Evolutionary conservation across 2,797 vertebrate species (phyloP).

Genomic region (Myotis myotis): DNA sequence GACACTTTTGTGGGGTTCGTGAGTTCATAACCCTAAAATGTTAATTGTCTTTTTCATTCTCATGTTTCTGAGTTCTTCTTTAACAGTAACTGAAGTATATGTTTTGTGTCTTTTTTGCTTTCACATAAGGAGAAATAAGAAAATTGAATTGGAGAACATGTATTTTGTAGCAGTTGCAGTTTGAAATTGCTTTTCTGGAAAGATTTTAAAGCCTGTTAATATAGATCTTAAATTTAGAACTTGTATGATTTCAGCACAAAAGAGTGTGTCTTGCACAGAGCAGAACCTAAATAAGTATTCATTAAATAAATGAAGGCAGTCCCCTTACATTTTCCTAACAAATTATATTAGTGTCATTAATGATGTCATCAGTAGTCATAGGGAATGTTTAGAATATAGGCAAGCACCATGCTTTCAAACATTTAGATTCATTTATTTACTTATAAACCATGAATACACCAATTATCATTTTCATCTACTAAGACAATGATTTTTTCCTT

Average conservation of each 20-base stretch:
- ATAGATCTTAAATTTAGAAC: background rate
- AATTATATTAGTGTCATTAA: slow-evolving; percentile 5
- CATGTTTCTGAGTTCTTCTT: background rate
- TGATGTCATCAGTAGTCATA: background rate
- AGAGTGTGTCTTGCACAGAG: background rate
- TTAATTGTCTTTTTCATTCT: background rate
- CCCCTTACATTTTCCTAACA: background rate
- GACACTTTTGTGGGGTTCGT: background rate
- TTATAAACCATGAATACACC: background rate
- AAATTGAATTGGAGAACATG: background rate
- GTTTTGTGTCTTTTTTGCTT: background rate
- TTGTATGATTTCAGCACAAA: slow-evolving; percentile 30
- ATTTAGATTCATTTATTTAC: background rate
- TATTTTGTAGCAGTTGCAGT: slow-evolving; percentile 15
- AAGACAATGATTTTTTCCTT: background rate
- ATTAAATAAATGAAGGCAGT: background rate
- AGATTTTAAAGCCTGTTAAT: slow-evolving; percentile 11
- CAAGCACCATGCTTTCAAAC: background rate
- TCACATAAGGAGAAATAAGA: background rate
- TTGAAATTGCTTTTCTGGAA: slow-evolving; percentile 39
- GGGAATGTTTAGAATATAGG: slow-evolving; percentile 9
- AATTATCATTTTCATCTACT: background rate
- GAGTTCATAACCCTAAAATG: background rate
- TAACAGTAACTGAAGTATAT: background rate
- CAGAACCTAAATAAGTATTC: slow-evolving; percentile 6